These are phyloP conservation scores for Silurus glanis DNA, from an alignment of 2,113 vertebrate genomes.

Conservation along the genomic window DNA sequence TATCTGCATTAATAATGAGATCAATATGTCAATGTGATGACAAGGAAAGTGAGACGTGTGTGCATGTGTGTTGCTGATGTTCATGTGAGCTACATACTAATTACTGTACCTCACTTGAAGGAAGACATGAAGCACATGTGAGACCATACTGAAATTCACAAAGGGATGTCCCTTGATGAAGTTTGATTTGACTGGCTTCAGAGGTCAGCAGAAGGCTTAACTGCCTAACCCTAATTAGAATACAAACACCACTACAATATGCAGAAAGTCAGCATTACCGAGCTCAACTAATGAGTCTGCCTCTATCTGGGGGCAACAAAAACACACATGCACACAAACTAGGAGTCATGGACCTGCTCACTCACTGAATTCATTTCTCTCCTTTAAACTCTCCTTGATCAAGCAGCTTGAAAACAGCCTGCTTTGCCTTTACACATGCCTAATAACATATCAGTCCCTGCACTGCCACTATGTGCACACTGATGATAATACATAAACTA, in stretches of 20 bases:
- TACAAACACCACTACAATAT: slow-evolving; percentile 15
- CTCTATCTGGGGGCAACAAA: slow-evolving; percentile 31
- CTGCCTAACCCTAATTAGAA: slow-evolving; percentile 49
- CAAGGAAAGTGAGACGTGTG: neutral
- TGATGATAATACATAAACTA: neutral
- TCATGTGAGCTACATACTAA: slow-evolving; percentile 46
- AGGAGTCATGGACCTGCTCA: slow-evolving; percentile 2
- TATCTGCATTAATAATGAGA: neutral
- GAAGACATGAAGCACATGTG: slow-evolving; percentile 36
- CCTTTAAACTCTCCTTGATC: slow-evolving; percentile 6
- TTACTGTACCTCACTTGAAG: slow-evolving; percentile 41
- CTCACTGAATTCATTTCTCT: slow-evolving; percentile 20
- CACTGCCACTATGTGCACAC: neutral
- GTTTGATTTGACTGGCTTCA: slow-evolving; percentile 29
- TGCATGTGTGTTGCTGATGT: slow-evolving; percentile 11
- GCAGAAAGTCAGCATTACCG: slow-evolving; percentile 19
- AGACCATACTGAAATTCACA: slow-evolving; percentile 53
- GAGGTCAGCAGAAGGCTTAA: slow-evolving; percentile 40
- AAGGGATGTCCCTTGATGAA: slow-evolving; percentile 28
- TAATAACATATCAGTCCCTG: neutral
- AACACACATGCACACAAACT: slow-evolving; percentile 23
- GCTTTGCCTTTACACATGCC: slow-evolving; percentile 5
- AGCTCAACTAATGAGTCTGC: slow-evolving; percentile 49
- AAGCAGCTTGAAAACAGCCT: slow-evolving; percentile 20
- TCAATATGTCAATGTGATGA: neutral